Percentiles rank a stretch among this genome's conserved stretches.
These are phyloP conservation scores for Alcis repandata DNA, from an alignment of 2,888 invertebrate species.

Conservation along the genomic window DNA sequence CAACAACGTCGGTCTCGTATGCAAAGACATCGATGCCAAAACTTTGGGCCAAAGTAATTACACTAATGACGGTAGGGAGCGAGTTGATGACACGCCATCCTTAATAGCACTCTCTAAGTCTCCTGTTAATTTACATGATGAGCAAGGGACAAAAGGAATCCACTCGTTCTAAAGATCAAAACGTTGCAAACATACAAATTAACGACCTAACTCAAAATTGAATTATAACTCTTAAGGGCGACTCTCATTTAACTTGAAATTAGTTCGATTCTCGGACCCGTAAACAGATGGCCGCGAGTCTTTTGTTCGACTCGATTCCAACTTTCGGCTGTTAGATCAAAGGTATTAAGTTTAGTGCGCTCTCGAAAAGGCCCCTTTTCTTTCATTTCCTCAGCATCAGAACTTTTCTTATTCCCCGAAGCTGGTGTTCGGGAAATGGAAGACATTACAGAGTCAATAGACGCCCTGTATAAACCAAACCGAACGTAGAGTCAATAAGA, in stretches of 20 bases:
- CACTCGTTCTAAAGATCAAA: slow-evolving; percentile 49
- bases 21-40: slow-evolving; percentile 46
- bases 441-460: slow-evolving; percentile 84
- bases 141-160: slow-evolving; percentile 46
- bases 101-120: slow-evolving; percentile 46
- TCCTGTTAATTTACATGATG: slow-evolving; percentile 49
- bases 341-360: slow-evolving; percentile 79
- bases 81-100: slow-evolving; percentile 51
- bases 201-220: slow-evolving; percentile 66
- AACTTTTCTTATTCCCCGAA: slow-evolving; percentile 83
- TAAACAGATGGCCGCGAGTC: slow-evolving; percentile 76
- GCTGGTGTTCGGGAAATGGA: slow-evolving; percentile 82
- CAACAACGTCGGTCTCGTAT: slow-evolving; percentile 38
- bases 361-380: slow-evolving; percentile 75
- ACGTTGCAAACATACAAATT: slow-evolving; percentile 51
- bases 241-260: slow-evolving; percentile 81
- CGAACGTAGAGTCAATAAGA: slow-evolving; percentile 77
- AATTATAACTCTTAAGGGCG: slow-evolving; percentile 74
- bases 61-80: slow-evolving; percentile 67
- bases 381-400: slow-evolving; percentile 73
- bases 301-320: slow-evolving; percentile 79
- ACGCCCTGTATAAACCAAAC: slow-evolving; percentile 67
- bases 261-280: slow-evolving; percentile 70
- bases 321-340: slow-evolving; percentile 80
- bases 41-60: slow-evolving; percentile 65